These are phyloP conservation scores for Phalacrocorax brasilianus DNA, from an alignment of 2,113 vertebrate species.

Conservation along the genomic window DNA sequence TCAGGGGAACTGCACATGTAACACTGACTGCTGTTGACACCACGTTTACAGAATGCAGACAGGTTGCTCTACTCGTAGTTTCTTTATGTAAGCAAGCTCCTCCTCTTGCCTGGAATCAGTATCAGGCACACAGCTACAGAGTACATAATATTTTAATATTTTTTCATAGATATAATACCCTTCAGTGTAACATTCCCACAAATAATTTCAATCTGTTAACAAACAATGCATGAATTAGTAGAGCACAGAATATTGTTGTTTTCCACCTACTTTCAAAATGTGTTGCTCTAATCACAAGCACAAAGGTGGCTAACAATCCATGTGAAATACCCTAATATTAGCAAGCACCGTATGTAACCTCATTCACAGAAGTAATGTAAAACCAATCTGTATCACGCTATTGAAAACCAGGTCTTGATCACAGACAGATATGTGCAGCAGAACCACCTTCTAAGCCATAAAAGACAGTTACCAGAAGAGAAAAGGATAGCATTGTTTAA, in stretches of 20 bases:
- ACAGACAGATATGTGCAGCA: not conserved
- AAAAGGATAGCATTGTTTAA: not conserved
- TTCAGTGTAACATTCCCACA: not conserved
- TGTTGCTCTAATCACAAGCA: not conserved
- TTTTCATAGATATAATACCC: not conserved
- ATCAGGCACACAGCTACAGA: not conserved
- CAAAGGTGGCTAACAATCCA: not conserved
- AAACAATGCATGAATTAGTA: not conserved
- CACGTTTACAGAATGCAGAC: not conserved
- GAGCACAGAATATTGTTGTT: not conserved
- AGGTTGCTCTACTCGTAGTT: rapidly evolving
- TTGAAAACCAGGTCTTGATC: not conserved
- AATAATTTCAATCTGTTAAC: not conserved
- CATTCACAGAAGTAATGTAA: not conserved
- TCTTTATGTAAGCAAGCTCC: not conserved
- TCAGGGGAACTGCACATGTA: not conserved
- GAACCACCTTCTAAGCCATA: not conserved
- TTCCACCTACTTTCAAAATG: not conserved
- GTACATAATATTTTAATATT: not conserved
- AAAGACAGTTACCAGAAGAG: not conserved
- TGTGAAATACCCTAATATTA: not conserved
- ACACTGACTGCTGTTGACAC: not conserved
- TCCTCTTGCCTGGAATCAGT: not conserved
- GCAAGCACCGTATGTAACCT: not conserved
- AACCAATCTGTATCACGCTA: not conserved